Conservation (phyloP, 1,140 invertebrate species). For the Oedothorax gibbosus region DNA sequence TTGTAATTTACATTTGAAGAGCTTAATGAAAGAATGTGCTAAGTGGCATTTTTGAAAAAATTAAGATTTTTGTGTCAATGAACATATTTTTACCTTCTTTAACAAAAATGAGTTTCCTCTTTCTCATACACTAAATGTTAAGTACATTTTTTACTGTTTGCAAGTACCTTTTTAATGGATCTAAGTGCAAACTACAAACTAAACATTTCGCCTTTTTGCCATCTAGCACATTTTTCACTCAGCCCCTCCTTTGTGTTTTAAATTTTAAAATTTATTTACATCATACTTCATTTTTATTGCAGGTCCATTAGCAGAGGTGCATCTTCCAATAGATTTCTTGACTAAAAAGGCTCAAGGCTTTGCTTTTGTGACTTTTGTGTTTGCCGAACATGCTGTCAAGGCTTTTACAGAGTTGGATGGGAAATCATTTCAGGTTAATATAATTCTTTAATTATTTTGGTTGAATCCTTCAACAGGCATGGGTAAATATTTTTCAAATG, state of each 20-base stretch:
- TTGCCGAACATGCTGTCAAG: conserved; percentile 94
- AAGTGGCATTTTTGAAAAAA: too few species aligned
- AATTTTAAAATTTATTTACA: not conserved
- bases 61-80: too few species aligned
- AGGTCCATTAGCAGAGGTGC: conserved; percentile 89
- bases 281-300: not conserved
- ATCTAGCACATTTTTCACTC: not conserved
- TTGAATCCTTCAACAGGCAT: not conserved
- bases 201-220: not conserved
- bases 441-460: not conserved
- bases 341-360: conserved; percentile 93
- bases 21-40: too few species aligned
- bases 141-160: too few species aligned
- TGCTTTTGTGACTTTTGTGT: conserved; percentile 90
- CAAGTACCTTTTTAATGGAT: too few species aligned
- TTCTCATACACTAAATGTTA: too few species aligned
- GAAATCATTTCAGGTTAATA: conserved; percentile 78
- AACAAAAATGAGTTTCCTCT: too few species aligned
- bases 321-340: conserved; percentile 87
- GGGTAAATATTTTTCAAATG: not conserved
- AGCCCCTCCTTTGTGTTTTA: not conserved
- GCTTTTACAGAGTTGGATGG: conserved; percentile 92
- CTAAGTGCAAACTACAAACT: not conserved
- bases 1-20: not conserved
- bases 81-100: too few species aligned